Conservation (phyloP, 2,113 vertebrate species). For the Elephas maximus region DNA sequence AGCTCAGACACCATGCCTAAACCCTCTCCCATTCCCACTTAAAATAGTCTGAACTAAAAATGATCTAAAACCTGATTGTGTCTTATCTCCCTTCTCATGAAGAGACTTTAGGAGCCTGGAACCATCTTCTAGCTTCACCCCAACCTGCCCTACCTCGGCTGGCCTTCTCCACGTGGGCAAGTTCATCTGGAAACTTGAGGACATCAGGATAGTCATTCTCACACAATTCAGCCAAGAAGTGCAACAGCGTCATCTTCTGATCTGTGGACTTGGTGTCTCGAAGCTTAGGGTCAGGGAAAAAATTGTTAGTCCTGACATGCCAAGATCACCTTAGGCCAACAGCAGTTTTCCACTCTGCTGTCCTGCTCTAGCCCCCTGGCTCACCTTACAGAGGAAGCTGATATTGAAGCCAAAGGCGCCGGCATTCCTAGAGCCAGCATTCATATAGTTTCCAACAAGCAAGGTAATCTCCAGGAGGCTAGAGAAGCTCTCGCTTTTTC, state of each 20-base stretch:
- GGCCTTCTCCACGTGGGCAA: constrained; percentile 96
- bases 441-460: constrained; percentile 95
- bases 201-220: constrained; percentile 92
- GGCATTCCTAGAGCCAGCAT: constrained; percentile 94
- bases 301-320: rapidly evolving
- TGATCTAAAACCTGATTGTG: background rate
- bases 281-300: constrained; percentile 86
- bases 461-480: constrained; percentile 92
- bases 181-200: constrained; percentile 93
- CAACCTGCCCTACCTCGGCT: constrained; percentile 90
- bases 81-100: background rate
- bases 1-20: background rate
- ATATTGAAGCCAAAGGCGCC: constrained; percentile 94
- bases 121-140: background rate
- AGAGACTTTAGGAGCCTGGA: background rate
- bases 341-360: background rate
- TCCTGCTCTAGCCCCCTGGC: background rate
- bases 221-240: constrained; percentile 94
- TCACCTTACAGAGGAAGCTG: constrained; percentile 93
- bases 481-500: constrained; percentile 91
- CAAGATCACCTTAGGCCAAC: background rate
- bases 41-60: background rate
- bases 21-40: background rate
- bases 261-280: constrained; percentile 91
- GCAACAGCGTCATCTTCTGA: constrained; percentile 94